Evolutionary conservation across 2,888 invertebrate genomes (phyloP), one percentile per base, ranked within the genome.

Genomic region (Ennomos fuscantarius): DNA sequence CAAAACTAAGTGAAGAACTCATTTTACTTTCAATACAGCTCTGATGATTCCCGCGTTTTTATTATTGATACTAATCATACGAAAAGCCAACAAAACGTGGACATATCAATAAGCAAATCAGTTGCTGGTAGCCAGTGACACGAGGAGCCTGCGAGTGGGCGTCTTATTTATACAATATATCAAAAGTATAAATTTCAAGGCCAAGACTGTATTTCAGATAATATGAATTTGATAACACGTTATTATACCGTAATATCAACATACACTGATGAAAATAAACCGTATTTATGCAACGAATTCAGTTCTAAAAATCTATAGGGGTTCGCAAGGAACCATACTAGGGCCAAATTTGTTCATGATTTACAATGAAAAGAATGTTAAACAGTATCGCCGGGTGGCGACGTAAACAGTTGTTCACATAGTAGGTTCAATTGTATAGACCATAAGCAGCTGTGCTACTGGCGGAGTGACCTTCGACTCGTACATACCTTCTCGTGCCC

Each of bases 401-500:
- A 42, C 56, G 24, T 3, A 24, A 24, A 47, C 55, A 55, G 45
- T 53, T 53, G 55, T 43, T 32, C 43, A 35, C 24, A 58, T 45
- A 49, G 53, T 53, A 49, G 40, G 52, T 40, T 32, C 35, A 15
- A 41, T 43, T 57, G 24, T 53, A 58, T 58, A 58, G 47, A 44
- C 35, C 8, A 9, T 15, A 15, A 44, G 58, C 58, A 58, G 58
- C 53, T 58, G 58, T 53, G 49, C 49, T 49, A 49, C 24, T 46
- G 31, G 31, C 39, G 32, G 32, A 15, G 44, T 40, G 53, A 48
- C 58, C 53, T 58, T 53, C 52, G 52, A n/a, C 24, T 24, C 46
- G 39, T 46, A 53, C 52, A 48, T 53, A 48, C 52, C 52, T 51
- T 57, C 51, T 57, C 48, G 53, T 53, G 58, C 53, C 34, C 34